phyloP scores from a whole-genome alignment of 1,140 invertebrate species.

The Zaprionus tsacasi region DNA sequence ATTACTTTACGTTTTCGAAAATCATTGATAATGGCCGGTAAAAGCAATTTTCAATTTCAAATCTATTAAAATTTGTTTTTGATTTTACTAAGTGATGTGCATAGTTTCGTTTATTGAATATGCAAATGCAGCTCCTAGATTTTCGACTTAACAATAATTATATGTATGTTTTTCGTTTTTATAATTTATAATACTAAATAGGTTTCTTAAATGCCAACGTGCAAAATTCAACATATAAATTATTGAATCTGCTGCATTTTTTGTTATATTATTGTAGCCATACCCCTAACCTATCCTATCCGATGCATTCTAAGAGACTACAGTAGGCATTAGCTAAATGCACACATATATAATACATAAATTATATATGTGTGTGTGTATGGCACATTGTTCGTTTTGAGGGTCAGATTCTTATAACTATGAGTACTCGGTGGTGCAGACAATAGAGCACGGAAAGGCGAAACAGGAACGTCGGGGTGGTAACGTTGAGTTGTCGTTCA shows the following conservation, averaged over 20 bases:
- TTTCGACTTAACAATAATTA: slow-evolving; percentile 7
- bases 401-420: slow-evolving; percentile 24
- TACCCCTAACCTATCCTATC: background rate
- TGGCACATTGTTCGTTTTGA: slow-evolving; percentile 16
- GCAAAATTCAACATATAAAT: background rate
- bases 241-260: background rate
- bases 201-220: slow-evolving; percentile 19
- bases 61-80: background rate
- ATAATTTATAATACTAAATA: slow-evolving; percentile 7
- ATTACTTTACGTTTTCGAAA: background rate
- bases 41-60: background rate
- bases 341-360: background rate
- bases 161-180: slow-evolving; percentile 3
- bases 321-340: slow-evolving; percentile 7
- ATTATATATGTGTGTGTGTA: slow-evolving; percentile 1
- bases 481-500: background rate
- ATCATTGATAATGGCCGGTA: background rate
- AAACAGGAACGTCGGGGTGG: background rate
- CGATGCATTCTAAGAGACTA: slow-evolving; percentile 1
- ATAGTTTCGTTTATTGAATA: slow-evolving; percentile 1
- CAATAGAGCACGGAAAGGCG: background rate
- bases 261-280: background rate
- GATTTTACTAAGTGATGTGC: background rate
- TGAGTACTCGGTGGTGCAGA: slow-evolving; percentile 34
- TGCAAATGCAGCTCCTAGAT: background rate